Evolutionary conservation across 2,888 invertebrate species (phyloP), one percentile per base, ranked within the genome.

Genomic region (Cosmopolites sordidus): DNA sequence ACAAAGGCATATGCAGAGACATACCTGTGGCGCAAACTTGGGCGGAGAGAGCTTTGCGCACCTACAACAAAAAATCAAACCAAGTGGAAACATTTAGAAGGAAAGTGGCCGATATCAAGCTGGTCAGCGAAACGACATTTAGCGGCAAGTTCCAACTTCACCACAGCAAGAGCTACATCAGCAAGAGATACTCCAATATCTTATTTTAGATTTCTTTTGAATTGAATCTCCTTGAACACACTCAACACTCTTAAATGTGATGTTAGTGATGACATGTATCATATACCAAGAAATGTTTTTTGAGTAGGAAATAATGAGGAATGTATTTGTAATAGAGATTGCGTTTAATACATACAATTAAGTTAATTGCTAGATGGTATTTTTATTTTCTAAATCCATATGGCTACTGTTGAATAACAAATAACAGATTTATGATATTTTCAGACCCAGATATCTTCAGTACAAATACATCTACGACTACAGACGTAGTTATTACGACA

Each of bases 1-100:
- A 84, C 73, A 78, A 79, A 61, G 91, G 91, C 0, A 58, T 74
- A 16, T 51, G 67, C 16, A 80, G 85, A 43, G 90, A 90, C 63
- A 78, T 80, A 55, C 92, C 91, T 1, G 78, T 84, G 49, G 83
- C 91, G 12, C 88, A 91, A 74, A 90, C 89, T 22, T 92, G 92
- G 92, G 87, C 86, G 43, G 92, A 92, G 73, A 81, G 92, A 49
- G 85, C 84, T 37, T 78, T 90, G 54, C 79, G 90, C 61, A 86
- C 86, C 8, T 88, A 85, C 74, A 71, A 56, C 44, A 70, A 66
- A 51, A 17, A 56, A 40, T 48, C 54, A 1, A 43, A 62, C 49
- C 67, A 68, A 60, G 68, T 83, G 45, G 75, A 72, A 1, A 60
- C 61, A 16, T 59, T 60, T n/a, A 70, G 67, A 22, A 63, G 62